A percentile compares a stretch with the other conserved stretches of the same genome.
Conservation (phyloP, 2,888 invertebrate species). For the Drosophila suboccidentalis region DNA sequence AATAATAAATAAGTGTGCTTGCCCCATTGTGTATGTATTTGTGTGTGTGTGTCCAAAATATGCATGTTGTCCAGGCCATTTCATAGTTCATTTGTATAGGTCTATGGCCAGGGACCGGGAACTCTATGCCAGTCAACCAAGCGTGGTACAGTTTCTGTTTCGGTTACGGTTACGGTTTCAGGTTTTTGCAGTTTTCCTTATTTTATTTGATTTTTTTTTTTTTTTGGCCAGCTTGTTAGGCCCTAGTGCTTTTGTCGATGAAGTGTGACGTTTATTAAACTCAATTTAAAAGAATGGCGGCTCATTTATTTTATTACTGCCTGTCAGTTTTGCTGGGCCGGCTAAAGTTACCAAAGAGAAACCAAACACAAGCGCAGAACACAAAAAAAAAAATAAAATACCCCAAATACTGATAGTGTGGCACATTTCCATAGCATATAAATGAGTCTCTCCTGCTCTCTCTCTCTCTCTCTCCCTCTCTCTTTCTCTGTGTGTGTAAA, state of each 20-base stretch:
- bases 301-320: slow-evolving; percentile 81
- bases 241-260: slow-evolving; percentile 75
- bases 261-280: slow-evolving; percentile 81
- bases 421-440: slow-evolving; percentile 61
- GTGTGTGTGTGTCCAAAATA: slow-evolving; percentile 53
- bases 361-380: slow-evolving; percentile 43
- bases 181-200: slow-evolving; percentile 37
- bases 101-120: slow-evolving; percentile 35
- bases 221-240: slow-evolving; percentile 50
- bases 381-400: slow-evolving; percentile 18
- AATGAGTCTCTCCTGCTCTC: slow-evolving; percentile 22
- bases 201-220: not conserved
- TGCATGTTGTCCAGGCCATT: slow-evolving; percentile 77
- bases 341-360: slow-evolving; percentile 69
- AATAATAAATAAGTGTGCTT: slow-evolving; percentile 79
- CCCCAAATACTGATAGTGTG: slow-evolving; percentile 72
- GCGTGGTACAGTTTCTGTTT: slow-evolving; percentile 64
- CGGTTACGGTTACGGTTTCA: slow-evolving; percentile 41
- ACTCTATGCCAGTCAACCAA: slow-evolving; percentile 48
- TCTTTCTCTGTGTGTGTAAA: slow-evolving; percentile 50
- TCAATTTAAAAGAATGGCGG: slow-evolving; percentile 82
- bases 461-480: slow-evolving; percentile 27
- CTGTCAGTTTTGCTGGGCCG: slow-evolving; percentile 65
- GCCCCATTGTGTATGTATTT: slow-evolving; percentile 31
- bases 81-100: slow-evolving; percentile 80